Evolutionary conservation across 2,113 vertebrate species (phyloP).

Genomic region (Oryzias celebensis): DNA sequence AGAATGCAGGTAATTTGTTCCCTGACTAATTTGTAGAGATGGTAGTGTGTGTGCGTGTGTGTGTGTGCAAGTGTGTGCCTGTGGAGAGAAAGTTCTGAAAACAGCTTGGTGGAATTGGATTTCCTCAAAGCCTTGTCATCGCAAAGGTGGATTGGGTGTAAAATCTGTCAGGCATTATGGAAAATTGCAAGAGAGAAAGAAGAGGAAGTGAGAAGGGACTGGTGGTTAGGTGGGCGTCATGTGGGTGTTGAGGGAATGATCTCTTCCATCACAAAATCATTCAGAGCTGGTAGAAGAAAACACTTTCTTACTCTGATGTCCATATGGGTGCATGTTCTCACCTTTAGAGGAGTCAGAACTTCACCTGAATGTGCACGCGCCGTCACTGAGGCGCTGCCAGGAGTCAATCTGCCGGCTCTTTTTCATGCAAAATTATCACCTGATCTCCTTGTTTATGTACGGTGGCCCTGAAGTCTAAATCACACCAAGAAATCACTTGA

Average conservation of each 20-base stretch:
- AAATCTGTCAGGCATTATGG: conserved; percentile 77
- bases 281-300: conserved; percentile 18
- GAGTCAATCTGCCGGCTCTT: no score
- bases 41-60: conserved; percentile 43
- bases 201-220: conserved; percentile 56
- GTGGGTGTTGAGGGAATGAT: conserved; percentile 19
- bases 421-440: no score
- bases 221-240: conserved; percentile 47
- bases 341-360: conserved; percentile 23
- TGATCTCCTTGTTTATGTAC: no score
- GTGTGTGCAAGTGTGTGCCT: conserved; percentile 48
- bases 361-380: background rate
- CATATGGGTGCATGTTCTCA: background rate
- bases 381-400: no score
- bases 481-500: no score
- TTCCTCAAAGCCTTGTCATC: conserved; percentile 78
- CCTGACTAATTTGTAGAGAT: conserved; percentile 79
- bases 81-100: conserved; percentile 78
- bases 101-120: conserved; percentile 76
- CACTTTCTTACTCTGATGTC: background rate
- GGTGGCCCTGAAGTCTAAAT: no score
- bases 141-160: conserved; percentile 78
- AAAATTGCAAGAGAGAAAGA: conserved; percentile 64
- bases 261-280: conserved; percentile 48
- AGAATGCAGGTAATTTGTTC: conserved; percentile 79